A percentile compares a stretch with the other conserved stretches of the same genome.
Evolutionary conservation across 2,888 invertebrate genomes (phyloP).

Genomic region (Sipha maydis): DNA sequence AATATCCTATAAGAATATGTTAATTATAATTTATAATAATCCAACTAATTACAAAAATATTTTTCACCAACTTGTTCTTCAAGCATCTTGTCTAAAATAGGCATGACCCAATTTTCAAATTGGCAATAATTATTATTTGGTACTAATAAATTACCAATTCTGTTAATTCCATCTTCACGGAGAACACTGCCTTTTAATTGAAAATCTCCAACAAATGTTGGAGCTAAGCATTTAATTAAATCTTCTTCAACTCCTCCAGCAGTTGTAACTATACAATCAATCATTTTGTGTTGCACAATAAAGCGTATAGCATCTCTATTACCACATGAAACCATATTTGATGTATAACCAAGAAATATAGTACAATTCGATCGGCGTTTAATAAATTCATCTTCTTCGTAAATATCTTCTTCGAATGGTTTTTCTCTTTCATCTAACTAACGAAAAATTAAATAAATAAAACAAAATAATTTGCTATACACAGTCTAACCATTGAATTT

Average conservation of each 20-base stretch:
- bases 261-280: constrained; percentile 96
- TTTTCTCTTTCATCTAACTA: constrained; percentile 58
- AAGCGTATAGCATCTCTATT: constrained; percentile 90
- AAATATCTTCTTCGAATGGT: constrained; percentile 53
- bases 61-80: constrained; percentile 80
- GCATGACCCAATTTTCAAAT: constrained; percentile 98
- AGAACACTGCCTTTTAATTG: constrained; percentile 81
- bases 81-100: constrained; percentile 89
- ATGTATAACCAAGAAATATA: constrained; percentile 96
- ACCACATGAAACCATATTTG: constrained; percentile 96
- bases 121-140: constrained; percentile 98
- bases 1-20: constrained; percentile 68
- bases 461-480: constrained; percentile 21
- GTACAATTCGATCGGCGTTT: constrained; percentile 85
- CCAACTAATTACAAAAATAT: constrained; percentile 18
- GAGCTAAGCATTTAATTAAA: constrained; percentile 96
- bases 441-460: not conserved
- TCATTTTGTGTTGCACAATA: constrained; percentile 83
- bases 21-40: not conserved
- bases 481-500: constrained; percentile 80
- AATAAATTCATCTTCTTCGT: constrained; percentile 83
- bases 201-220: constrained; percentile 94
- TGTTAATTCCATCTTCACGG: constrained; percentile 86
- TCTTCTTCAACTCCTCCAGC: constrained; percentile 99
- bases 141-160: constrained; percentile 92